Evolutionary conservation across 2,888 invertebrate genomes (phyloP).

Genomic region (Plebejus argus): DNA sequence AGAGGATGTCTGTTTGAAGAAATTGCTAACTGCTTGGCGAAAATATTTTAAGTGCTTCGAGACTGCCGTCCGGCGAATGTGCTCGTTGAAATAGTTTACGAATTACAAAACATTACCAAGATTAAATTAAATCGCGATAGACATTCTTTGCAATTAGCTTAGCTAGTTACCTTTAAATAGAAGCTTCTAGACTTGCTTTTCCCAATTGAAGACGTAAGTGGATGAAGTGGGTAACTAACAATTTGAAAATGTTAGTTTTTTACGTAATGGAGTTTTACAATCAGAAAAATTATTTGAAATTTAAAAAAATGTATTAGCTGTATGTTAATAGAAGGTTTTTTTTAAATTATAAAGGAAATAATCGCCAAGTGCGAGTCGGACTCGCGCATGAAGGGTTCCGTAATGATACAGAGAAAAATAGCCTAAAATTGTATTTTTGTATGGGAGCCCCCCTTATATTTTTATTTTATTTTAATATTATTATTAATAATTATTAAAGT

Average conservation of each 20-base stretch:
- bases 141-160: neutral
- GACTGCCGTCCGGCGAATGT: neutral
- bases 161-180: slow-evolving; percentile 7
- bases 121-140: neutral
- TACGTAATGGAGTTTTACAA: neutral
- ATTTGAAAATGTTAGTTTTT: neutral
- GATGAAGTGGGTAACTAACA: too few species aligned
- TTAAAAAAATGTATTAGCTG: too few species aligned
- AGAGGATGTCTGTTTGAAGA: neutral
- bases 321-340: too few species aligned
- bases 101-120: neutral
- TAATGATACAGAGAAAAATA: too few species aligned
- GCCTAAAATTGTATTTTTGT: too few species aligned
- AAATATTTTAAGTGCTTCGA: slow-evolving; percentile 15
- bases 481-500: too few species aligned
- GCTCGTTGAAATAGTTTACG: neutral
- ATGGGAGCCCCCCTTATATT: too few species aligned
- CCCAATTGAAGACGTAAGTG: neutral
- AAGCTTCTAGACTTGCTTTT: neutral
- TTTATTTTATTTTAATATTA: too few species aligned
- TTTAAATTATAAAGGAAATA: too few species aligned
- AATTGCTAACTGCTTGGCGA: neutral
- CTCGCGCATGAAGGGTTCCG: too few species aligned
- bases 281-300: too few species aligned
- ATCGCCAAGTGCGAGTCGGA: too few species aligned